Evolutionary conservation across 30 jellyfish, hydroid and myxozoan genomes (phyloP), one percentile per base, ranked within the genome.

Genomic region (Cassiopea xamachana): DNA sequence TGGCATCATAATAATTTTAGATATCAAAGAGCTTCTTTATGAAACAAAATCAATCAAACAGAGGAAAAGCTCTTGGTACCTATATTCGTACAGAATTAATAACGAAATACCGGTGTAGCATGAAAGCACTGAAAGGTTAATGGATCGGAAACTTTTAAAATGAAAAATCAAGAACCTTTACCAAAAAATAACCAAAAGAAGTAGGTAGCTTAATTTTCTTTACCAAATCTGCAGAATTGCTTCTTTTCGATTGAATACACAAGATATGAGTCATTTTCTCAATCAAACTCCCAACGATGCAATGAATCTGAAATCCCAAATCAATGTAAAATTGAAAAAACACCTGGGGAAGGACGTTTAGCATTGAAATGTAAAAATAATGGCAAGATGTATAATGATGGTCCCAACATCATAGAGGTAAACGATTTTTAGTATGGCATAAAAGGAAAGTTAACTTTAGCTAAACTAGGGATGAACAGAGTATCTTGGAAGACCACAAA

Each of bases 271-370:
- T 80, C 48, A 80, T 88, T 82, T 73, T 93, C 48, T 85, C 83
- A 69, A 93, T 84, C 77, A 89, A 48, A 58, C 95, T 87, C 45
- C 87, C 90, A 70, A 70, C 98, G 44, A 86, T 43, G 80, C 94
- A 84, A 70, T 84, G 83, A 1, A 93, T 80, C 97, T 89, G 68
- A 2, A 71, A 88, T 55, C 68, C 62, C 61, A 39, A 15, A 50
- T 8, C 10, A 13, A 7, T 58, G 19, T 6, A 59, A 14, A 59
- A 59, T 14, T 6, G 14, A 59, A 14, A 6, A 7, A 59, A 59
- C 13, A 6, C 14, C 14, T 59, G 14, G 69, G 8, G 69, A 59
- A 7, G 14, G 14, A 59, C 39, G 39, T 59, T 59, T 6, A 14
- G 69, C 69, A 59, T 6, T 59, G 13, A 14, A 59, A 7, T 7